Conservation (phyloP, 2,888 invertebrate genomes). For the Pristionchus exspectatus region DNA sequence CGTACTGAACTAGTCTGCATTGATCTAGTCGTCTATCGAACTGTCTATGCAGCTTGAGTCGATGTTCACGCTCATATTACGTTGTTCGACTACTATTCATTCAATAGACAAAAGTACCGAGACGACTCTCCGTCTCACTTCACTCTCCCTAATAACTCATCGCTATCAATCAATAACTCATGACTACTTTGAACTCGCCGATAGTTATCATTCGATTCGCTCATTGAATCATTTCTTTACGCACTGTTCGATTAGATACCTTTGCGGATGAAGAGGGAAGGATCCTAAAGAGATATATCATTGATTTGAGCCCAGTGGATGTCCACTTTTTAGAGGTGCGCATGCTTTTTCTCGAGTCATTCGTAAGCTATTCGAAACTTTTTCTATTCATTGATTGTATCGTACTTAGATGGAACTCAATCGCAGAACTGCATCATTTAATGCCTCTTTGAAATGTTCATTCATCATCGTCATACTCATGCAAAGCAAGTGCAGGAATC, state of each 20-base stretch:
- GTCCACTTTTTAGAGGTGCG: no score
- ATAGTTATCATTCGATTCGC: conserved; percentile 9
- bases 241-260: background rate
- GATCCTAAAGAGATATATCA: background rate
- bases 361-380: no score
- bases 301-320: no score
- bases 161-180: conserved; percentile 37
- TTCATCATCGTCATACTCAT: no score
- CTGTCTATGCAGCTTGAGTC: background rate
- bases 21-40: background rate
- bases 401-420: no score
- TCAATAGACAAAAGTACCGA: background rate
- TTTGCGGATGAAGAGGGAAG: background rate
- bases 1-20: background rate
- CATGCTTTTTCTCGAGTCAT: no score
- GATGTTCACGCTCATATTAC: no score
- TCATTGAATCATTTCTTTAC: background rate
- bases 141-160: conserved; percentile 26
- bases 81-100: background rate
- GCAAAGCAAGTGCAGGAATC: no score
- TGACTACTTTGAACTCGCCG: conserved; percentile 43
- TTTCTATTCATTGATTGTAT: no score
- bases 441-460: no score
- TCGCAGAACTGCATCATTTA: no score
- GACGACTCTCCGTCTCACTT: background rate